Evolutionary conservation across 1,140 invertebrate genomes (phyloP), one percentile per base, ranked within the genome.

Genomic region (Eriosoma lanigerum): DNA sequence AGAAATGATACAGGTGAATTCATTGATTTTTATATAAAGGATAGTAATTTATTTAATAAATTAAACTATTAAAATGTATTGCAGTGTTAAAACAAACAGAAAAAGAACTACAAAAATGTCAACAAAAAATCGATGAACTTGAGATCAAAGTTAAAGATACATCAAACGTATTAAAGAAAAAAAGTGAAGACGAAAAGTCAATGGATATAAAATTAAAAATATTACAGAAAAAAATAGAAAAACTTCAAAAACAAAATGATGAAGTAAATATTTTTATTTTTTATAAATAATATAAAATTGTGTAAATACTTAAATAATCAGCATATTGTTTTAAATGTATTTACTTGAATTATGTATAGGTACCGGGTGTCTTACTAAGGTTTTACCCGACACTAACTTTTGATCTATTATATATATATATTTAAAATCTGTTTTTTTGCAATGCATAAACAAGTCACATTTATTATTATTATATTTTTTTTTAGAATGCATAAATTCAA

Each of bases 181-280:
- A 78, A 78, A 78, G 62, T 48, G 75, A 78, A 24, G 24, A 78
- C 8, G 75, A 58, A 78, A 78, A 78, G 54, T 78, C 75, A 3
- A 60, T 48, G 38, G 26, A 10, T 12, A 29, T 24, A 17, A 62
- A 56, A 19, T 78, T 78, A 46, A 62, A 48, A 78, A 29, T 26
- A 46, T 46, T 46, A 5, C 56, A 78, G 24, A 78, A 60, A 29
- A 78, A 78, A 62, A 29, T 78, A 6, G 75, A 78, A 48, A 78
- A 62, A 78, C 75, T 78, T 78, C 75, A 29, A 13, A 78, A 78
- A 26, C 75, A 78, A 1, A 78, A 60, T 78, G 56, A 78, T 60
- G 52, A 78, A 78, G 75, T 78, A 15, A 24, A 56, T 19, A 24
- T 68, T 68, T 24, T 68, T 24, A n/a, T n/a, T 48, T 6, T 17